phyloP scores from a whole-genome alignment of 2,113 vertebrate species.

The Chlorodrepanis virens region DNA sequence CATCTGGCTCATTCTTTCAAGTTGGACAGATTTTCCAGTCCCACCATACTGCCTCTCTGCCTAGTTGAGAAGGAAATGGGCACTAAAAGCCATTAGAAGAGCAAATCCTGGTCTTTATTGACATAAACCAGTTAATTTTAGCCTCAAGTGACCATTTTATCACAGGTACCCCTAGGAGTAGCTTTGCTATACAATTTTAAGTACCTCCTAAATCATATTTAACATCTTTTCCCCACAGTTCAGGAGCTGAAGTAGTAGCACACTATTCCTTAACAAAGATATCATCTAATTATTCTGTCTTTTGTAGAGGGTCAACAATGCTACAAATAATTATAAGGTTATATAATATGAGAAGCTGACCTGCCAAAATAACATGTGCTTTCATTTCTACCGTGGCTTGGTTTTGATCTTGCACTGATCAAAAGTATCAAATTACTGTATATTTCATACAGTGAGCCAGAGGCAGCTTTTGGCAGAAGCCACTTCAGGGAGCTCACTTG shows the following conservation, averaged over 20 bases:
- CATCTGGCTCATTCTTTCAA: not conserved
- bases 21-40: not conserved
- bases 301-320: not conserved
- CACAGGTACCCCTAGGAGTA: not conserved
- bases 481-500: not conserved
- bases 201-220: not conserved
- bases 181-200: not conserved
- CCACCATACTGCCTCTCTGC: not conserved
- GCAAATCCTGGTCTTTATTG: not conserved
- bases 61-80: not conserved
- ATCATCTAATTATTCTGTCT: not conserved
- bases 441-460: accelerated
- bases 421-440: not conserved
- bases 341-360: not conserved
- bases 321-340: not conserved
- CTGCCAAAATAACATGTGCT: not conserved
- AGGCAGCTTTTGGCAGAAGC: not conserved
- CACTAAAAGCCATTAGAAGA: not conserved
- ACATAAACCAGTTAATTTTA: not conserved
- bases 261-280: not conserved
- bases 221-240: not conserved
- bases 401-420: not conserved
- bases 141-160: not conserved
- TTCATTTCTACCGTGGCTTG: not conserved
- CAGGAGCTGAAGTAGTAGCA: not conserved